A percentile compares a stretch with the other conserved stretches of the same genome.
phyloP scores from a whole-genome alignment of 2,888 invertebrate species.

The Neria commutata region DNA sequence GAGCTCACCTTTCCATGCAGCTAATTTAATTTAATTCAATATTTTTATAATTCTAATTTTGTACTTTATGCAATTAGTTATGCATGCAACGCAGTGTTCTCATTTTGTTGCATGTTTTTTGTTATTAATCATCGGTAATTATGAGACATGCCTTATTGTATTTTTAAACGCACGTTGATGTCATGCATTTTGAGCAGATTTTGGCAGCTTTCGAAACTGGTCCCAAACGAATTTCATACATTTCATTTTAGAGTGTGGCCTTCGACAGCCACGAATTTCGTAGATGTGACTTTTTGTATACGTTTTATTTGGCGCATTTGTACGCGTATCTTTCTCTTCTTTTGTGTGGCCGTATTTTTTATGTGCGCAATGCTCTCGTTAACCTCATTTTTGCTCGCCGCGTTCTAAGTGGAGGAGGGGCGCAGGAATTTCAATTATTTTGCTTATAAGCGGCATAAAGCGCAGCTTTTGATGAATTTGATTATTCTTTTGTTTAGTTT shows the following conservation, averaged over 20 bases:
- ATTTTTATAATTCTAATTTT: neutral
- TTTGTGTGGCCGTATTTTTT: neutral
- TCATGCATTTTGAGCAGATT: constrained; percentile 15
- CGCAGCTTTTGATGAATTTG: too few relatives aligned
- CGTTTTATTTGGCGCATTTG: too few relatives aligned
- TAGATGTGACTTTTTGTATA: too few relatives aligned
- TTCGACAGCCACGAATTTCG: neutral
- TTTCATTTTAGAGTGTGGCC: neutral
- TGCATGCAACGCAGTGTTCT: constrained; percentile 17
- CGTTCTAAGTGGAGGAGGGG: too few relatives aligned
- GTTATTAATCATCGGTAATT: constrained; percentile 18
- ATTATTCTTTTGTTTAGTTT: too few relatives aligned
- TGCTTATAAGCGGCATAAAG: too few relatives aligned
- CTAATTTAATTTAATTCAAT: neutral
- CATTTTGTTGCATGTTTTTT: too few relatives aligned
- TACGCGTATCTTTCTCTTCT: neutral
- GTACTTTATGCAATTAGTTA: constrained; percentile 9
- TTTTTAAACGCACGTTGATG: constrained; percentile 19
- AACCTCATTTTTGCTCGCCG: too few relatives aligned
- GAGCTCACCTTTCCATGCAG: too few relatives aligned
- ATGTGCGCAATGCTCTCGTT: too few relatives aligned
- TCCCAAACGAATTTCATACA: neutral
- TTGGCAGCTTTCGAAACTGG: constrained; percentile 2
- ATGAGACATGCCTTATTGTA: constrained; percentile 2
- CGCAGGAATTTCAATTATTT: too few relatives aligned